These are phyloP conservation scores for Anolis sagrei DNA, from an alignment of 2,113 vertebrate species.

Conservation along the genomic window DNA sequence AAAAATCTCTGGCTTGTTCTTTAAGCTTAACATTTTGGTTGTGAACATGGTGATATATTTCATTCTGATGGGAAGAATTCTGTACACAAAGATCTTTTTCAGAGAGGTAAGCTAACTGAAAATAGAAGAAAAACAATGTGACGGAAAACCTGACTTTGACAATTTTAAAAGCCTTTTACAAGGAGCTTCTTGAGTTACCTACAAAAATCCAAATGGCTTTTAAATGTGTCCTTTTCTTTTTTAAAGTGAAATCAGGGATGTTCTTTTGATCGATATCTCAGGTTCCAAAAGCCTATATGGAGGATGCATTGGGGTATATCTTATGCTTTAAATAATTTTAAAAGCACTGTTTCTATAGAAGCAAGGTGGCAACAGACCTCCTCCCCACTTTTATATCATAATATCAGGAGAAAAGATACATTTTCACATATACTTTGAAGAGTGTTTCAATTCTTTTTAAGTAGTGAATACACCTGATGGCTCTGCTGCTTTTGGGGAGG, in stretches of 20 bases:
- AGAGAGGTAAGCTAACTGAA: not conserved
- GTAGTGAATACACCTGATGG: slow-evolving; percentile 47
- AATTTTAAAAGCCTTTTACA: not conserved
- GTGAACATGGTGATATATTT: not conserved
- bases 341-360: not conserved
- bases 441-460: slow-evolving; percentile 4
- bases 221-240: slow-evolving; percentile 19
- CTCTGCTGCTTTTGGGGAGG: slow-evolving; percentile 29
- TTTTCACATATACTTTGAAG: slow-evolving; percentile 19
- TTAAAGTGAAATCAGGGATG: slow-evolving; percentile 5
- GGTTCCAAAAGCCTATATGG: not conserved
- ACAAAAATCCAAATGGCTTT: slow-evolving; percentile 14
- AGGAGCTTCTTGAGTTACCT: not conserved
- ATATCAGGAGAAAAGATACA: slow-evolving; percentile 9
- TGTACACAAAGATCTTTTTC: not conserved
- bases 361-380: not conserved
- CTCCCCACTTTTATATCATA: not conserved
- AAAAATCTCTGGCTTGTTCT: not conserved
- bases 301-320: not conserved
- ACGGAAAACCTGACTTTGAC: not conserved
- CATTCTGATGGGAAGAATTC: not conserved
- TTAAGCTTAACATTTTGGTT: not conserved
- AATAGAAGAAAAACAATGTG: not conserved
- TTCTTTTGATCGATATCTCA: not conserved
- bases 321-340: not conserved